phyloP scores from a whole-genome alignment of 2,113 vertebrate species.

The Panthera uncia region DNA sequence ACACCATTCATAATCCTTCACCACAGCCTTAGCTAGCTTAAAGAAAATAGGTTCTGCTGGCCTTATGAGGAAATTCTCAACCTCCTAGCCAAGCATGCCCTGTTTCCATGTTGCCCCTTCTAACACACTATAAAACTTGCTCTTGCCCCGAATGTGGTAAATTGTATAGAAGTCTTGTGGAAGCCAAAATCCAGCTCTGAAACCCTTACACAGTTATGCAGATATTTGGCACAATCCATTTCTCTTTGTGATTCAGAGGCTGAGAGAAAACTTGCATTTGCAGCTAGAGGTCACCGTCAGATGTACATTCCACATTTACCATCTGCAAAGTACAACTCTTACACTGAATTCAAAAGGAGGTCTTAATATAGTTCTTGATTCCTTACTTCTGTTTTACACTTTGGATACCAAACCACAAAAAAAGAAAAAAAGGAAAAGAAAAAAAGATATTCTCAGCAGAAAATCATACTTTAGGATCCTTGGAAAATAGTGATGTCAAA shows the following conservation, averaged over 20 bases:
- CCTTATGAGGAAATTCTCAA: neutral
- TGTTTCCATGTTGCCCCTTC: neutral
- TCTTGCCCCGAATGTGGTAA: constrained; percentile 69
- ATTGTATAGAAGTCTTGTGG: constrained; percentile 76
- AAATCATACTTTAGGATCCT: constrained; percentile 67
- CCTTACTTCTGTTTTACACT: constrained; percentile 70
- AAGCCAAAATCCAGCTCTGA: constrained; percentile 78
- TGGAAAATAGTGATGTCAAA: constrained; percentile 61
- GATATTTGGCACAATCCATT: constrained; percentile 54
- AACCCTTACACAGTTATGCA: constrained; percentile 71
- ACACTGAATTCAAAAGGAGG: constrained; percentile 57
- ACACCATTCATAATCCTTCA: neutral
- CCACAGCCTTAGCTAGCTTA: neutral
- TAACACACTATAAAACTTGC: neutral
- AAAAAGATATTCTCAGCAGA: neutral
- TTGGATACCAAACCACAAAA: constrained; percentile 71
- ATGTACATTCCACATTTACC: constrained; percentile 36
- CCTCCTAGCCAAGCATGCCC: neutral
- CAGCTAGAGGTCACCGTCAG: constrained; percentile 49
- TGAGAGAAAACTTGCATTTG: constrained; percentile 50
- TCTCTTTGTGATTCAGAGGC: constrained; percentile 45
- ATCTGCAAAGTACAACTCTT: constrained; percentile 51
- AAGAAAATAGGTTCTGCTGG: neutral
- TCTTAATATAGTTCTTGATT: constrained; percentile 63
- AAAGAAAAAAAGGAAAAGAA: neutral